Evolutionary conservation across 2,797 vertebrate species (phyloP).

Genomic region (Bradypus variegatus): DNA sequence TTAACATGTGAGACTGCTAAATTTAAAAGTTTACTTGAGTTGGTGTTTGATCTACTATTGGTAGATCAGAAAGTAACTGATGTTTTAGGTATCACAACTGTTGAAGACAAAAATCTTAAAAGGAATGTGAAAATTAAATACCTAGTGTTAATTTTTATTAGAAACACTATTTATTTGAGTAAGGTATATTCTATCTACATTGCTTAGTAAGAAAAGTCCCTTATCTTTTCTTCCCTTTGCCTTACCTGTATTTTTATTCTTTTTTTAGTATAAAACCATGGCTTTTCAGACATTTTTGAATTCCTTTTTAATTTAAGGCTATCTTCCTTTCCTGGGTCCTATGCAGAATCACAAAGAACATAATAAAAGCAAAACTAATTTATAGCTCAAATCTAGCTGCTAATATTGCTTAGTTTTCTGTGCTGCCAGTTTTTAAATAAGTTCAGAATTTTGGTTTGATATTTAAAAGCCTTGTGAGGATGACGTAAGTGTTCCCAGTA

Average conservation of each 20-base stretch:
- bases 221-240: background rate
- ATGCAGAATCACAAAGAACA: background rate
- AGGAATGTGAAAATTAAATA: background rate
- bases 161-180: background rate
- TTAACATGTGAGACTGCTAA: background rate
- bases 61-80: slow-evolving; percentile 26
- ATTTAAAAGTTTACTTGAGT: background rate
- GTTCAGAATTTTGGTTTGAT: slow-evolving; percentile 22
- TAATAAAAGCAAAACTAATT: background rate
- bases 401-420: background rate
- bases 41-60: slow-evolving; percentile 15
- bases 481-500: background rate
- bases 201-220: slow-evolving; percentile 15
- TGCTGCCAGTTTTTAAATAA: slow-evolving; percentile 25
- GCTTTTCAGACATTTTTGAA: slow-evolving; percentile 6
- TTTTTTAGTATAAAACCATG: background rate
- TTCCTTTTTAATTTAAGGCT: slow-evolving; percentile 27
- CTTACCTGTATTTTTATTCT: background rate
- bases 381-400: background rate
- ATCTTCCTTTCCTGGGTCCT: slow-evolving; percentile 4
- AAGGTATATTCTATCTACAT: background rate
- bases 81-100: slow-evolving; percentile 6
- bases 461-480: slow-evolving; percentile 7
- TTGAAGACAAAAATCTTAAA: background rate
- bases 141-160: slow-evolving; percentile 24